Conservation (phyloP, 2,888 invertebrate species). For the Hirtodrosophila cameraria region DNA sequence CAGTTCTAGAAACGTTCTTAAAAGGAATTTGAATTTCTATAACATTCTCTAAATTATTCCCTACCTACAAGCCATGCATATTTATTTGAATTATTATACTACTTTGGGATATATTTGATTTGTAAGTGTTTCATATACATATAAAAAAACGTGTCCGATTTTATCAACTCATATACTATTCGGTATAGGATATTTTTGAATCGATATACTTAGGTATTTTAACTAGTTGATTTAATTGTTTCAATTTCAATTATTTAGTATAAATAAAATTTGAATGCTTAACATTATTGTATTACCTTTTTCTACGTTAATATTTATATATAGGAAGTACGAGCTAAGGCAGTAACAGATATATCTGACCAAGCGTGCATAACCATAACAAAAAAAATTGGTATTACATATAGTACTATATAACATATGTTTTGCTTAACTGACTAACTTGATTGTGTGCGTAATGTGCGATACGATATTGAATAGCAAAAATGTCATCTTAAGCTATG, state of each 20-base stretch:
- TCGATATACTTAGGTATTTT: background rate
- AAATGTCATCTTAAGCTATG: conserved; percentile 7
- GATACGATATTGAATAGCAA: background rate
- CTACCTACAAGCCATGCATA: background rate
- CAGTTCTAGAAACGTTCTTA: no score
- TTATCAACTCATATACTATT: background rate
- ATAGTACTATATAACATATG: no score
- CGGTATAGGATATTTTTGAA: background rate
- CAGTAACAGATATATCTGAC: no score
- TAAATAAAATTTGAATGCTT: no score
- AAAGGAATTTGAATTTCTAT: background rate
- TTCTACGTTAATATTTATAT: no score
- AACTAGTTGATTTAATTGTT: background rate
- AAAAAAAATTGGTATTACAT: no score
- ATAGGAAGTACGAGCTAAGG: no score
- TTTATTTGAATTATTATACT: background rate
- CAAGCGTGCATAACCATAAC: no score
- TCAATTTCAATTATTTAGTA: no score
- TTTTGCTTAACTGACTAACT: background rate
- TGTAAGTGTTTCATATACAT: background rate
- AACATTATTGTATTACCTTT: no score
- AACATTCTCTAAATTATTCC: background rate
- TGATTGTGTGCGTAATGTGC: conserved; percentile 1
- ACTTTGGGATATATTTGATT: background rate
- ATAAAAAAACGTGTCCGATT: background rate